Evolutionary conservation across 2,888 invertebrate species (phyloP), one percentile per base, ranked within the genome.

Genomic region (Harpalus rufipes): DNA sequence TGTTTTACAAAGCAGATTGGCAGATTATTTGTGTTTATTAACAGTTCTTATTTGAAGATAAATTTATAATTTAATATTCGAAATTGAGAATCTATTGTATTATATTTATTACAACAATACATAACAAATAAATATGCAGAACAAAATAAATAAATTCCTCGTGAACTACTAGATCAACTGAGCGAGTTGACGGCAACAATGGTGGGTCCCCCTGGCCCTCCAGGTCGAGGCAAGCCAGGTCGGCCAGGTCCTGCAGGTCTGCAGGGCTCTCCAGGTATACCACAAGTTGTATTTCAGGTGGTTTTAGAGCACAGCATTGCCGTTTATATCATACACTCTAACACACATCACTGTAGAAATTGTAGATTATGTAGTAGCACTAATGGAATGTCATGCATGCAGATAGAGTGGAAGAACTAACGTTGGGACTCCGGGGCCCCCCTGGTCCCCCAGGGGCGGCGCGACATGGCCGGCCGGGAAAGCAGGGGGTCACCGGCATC

Each of bases 211-310:
- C 94, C 95, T 56, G 95, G 95, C 18, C 93, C 93, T 25, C 94
- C 95, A 14, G 94, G 95, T 65, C 91, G 91, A 72, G 93, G 94
- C 39, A 93, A 93, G 88, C 92, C 94, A 86, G 96, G 96, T 59
- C 93, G 93, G 78, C 93, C 94, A 18, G 97, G 97, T 16, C 91
- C 93, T 87, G 93, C 95, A 65, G 97, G 97, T 63, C 90, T 92
- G 0, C 93, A 94, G 87, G 96, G 96, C 87, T 91, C 92, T 25
- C 92, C 94, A 92, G 96, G 96, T 94, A 91, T 88, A 86, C 61
- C 63, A 32, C 21, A 18, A 58, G n/a, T 25, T 25, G 18, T 56
- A 78, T 32, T 14, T 74, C 21, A 74, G 18, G 18, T 51, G 18
- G 21, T 91, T 86, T 58, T 58, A 61, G 58, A 56, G 89, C 90